phyloP scores from a whole-genome alignment of 2,888 invertebrate genomes.

The Troides oblongomaculatus region DNA sequence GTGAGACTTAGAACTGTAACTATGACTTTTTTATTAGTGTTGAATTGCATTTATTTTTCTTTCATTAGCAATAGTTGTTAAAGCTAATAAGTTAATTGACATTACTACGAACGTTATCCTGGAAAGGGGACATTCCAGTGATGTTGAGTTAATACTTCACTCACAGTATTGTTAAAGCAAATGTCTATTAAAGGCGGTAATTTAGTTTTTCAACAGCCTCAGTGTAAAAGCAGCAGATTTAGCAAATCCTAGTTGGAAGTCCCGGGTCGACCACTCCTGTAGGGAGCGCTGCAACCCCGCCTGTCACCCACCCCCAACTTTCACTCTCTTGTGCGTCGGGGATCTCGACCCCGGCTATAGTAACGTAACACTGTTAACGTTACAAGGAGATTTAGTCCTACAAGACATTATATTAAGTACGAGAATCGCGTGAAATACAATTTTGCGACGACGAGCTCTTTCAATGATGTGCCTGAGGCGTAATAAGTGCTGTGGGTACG shows the following conservation, averaged over 20 bases:
- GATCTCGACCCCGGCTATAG: constrained; percentile 59
- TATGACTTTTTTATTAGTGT: too few relatives aligned
- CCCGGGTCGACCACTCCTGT: constrained; percentile 76
- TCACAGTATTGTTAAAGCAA: constrained; percentile 3
- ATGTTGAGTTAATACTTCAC: neutral
- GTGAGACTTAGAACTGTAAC: too few relatives aligned
- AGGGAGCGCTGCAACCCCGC: constrained; percentile 58
- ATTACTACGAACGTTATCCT: neutral
- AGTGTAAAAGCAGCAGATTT: constrained; percentile 72
- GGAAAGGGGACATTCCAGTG: neutral
- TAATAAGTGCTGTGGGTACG: constrained; percentile 58
- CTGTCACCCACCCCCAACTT: constrained; percentile 70
- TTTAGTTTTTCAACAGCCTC: constrained; percentile 47
- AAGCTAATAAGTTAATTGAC: neutral
- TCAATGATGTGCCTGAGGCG: constrained; percentile 69
- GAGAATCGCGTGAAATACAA: constrained; percentile 50
- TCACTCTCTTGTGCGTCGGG: constrained; percentile 75
- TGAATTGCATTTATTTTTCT: too few relatives aligned
- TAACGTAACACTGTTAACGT: constrained; percentile 57
- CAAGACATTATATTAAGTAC: constrained; percentile 43
- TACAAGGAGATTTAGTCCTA: constrained; percentile 49
- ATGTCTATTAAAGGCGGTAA: constrained; percentile 12
- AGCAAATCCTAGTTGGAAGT: constrained; percentile 73
- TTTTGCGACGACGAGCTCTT: constrained; percentile 70
- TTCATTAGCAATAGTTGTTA: neutral